Evolutionary conservation across 2,113 vertebrate species (phyloP).

Genomic region (Callopanchax toddi): DNA sequence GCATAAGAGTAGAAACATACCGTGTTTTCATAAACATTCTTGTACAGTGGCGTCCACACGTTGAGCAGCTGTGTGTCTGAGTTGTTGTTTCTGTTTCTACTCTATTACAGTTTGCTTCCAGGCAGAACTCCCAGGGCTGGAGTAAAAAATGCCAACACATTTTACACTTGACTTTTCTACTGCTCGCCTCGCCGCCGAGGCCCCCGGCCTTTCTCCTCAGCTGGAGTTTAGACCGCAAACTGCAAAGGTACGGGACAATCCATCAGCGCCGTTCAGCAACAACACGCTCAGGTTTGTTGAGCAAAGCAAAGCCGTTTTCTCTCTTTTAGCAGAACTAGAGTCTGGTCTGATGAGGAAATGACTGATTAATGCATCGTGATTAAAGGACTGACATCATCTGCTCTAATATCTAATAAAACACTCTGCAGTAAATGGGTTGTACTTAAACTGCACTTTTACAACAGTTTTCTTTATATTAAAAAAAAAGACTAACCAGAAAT

Average conservation of each 20-base stretch:
- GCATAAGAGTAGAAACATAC: conserved; percentile 15
- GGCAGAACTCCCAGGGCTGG: conserved; percentile 45
- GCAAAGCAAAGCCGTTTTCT: conserved; percentile 2
- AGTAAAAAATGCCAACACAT: conserved; percentile 63
- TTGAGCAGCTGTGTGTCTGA: background rate
- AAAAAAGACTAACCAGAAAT: too few relatives aligned
- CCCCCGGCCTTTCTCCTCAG: conserved; percentile 45
- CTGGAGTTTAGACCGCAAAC: conserved; percentile 24
- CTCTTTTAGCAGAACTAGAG: background rate
- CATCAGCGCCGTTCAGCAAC: conserved; percentile 5
- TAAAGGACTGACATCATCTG: too few relatives aligned
- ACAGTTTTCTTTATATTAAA: too few relatives aligned
- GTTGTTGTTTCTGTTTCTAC: conserved; percentile 46
- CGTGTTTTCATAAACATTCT: background rate
- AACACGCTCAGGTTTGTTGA: conserved; percentile 3
- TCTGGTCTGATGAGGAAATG: background rate
- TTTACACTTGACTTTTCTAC: conserved; percentile 60
- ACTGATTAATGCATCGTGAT: too few relatives aligned
- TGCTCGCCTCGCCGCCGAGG: conserved; percentile 23
- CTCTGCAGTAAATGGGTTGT: too few relatives aligned
- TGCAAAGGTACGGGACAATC: background rate
- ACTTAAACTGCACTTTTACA: too few relatives aligned
- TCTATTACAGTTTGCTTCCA: conserved; percentile 60
- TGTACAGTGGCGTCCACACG: too few relatives aligned
- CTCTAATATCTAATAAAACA: too few relatives aligned